phyloP scores from a whole-genome alignment of 2,113 vertebrate species.

The Thermophis baileyi region DNA sequence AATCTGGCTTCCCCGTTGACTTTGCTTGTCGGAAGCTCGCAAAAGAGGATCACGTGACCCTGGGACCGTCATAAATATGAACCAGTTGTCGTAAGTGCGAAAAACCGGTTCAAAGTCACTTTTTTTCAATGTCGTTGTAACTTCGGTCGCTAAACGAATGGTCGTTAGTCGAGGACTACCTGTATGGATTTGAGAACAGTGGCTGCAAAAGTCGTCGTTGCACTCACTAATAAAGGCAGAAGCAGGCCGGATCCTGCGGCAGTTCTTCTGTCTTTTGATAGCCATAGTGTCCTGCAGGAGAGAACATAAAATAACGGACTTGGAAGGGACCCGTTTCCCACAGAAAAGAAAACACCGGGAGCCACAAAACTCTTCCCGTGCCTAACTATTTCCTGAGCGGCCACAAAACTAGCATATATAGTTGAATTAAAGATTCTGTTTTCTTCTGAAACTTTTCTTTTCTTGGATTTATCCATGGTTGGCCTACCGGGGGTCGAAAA shows the following conservation, averaged over 20 bases:
- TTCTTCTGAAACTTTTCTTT: too few species aligned
- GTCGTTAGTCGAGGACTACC: background rate
- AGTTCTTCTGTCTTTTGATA: constrained; percentile 84
- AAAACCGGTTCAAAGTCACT: background rate
- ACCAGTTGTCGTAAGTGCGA: background rate
- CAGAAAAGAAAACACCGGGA: too few species aligned
- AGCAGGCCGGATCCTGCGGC: constrained; percentile 83
- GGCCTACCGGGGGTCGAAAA: too few species aligned
- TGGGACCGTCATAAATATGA: background rate
- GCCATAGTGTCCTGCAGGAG: constrained; percentile 83
- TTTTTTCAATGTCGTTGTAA: background rate
- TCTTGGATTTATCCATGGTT: too few species aligned
- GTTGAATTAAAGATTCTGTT: too few species aligned
- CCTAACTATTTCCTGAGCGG: too few species aligned
- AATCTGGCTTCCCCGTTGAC: background rate
- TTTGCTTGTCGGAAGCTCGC: background rate
- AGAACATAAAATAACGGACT: background rate
- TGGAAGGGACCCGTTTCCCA: accelerated
- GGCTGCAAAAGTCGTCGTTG: background rate
- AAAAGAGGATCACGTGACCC: background rate
- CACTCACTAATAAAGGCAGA: constrained; percentile 87
- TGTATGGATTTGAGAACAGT: background rate
- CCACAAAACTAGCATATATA: too few species aligned
- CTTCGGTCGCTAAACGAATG: background rate
- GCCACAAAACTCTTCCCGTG: too few species aligned